These are phyloP conservation scores for Benthosema pterotum DNA, from an alignment of 2,797 vertebrate species.

Conservation along the genomic window DNA sequence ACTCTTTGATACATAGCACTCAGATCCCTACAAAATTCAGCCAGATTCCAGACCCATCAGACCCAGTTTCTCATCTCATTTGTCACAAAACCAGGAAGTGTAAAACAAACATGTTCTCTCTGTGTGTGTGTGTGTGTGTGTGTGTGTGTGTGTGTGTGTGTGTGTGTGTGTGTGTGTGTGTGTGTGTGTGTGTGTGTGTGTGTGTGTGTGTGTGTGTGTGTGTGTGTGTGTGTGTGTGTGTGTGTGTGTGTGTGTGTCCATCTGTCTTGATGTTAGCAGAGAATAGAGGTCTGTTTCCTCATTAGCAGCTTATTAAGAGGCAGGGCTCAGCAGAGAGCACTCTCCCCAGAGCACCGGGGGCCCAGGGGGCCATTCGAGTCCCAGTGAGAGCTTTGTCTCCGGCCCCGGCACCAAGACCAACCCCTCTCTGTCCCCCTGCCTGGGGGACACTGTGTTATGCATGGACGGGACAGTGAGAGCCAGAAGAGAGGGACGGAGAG, in stretches of 20 bases:
- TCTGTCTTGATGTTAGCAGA: conserved; percentile 75
- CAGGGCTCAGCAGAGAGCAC: conserved; percentile 69
- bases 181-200: no score
- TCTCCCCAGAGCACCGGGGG: conserved; percentile 66
- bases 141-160: no score
- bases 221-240: no score
- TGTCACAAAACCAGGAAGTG: conserved; percentile 64
- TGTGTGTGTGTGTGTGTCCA: conserved; percentile 56
- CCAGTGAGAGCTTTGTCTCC: conserved; percentile 66
- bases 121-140: no score
- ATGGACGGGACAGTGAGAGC: conserved; percentile 53
- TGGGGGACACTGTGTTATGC: conserved; percentile 75
- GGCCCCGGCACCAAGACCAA: conserved; percentile 54
- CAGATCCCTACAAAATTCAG: no score
- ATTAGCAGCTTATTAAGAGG: conserved; percentile 79
- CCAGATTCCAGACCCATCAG: conserved; percentile 34
- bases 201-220: no score
- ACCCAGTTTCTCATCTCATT: conserved; percentile 43
- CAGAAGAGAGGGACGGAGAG: conserved; percentile 61
- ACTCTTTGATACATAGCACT: no score
- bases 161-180: no score
- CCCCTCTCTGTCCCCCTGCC: conserved; percentile 68
- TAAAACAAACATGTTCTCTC: conserved; percentile 67
- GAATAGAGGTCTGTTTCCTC: conserved; percentile 76
- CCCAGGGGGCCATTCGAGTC: conserved; percentile 52